Base-by-base conservation (phyloP, 2,888 invertebrate genomes). In the Zaprionus obscuricornis region DNA sequence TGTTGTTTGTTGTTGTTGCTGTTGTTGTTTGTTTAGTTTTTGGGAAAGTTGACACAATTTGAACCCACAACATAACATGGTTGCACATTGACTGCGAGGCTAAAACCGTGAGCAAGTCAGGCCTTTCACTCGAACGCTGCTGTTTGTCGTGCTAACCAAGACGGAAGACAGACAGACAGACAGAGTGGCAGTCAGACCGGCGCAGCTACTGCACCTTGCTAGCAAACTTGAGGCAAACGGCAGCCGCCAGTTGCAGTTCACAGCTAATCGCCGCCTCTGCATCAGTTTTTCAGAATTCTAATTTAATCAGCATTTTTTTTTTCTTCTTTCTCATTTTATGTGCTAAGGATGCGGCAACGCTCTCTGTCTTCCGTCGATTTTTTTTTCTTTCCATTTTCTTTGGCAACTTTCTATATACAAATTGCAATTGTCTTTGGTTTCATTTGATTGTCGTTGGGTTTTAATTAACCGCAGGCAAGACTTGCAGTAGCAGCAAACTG, bases 1-100 rank as follows among this genome's bases (percentile, higher is more conserved):
- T 24, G 8, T 37, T 3, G 22, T 14, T 49, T 10, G 11, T 27
- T 36, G 42, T 31, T 18, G n/a, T 31, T 2, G 7, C 24, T 29
- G 11, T 39, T 20, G 13, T 24, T 37, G 14, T 40, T 29, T 42
- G n/a, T 42, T 37, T 22, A 10, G 17, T 22, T 33, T 56, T 58
- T 56, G 83, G 72, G 81, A 85, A 79, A 83, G 81, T 85, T 81
- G 81, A 83, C 81, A 81, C 70, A 85, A 63, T 85, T 79, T 82
- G 67, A 65, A 67, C 78, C 47, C 64, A 33, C 39, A 59, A 55
- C 67, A 57, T 49, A 42, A 20, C n/a, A n/a, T n/a, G n/a, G n/a
- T n/a, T 18, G 11, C 17, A 45, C 55, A 37, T 49, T 36, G 49
- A 29, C 42, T 39, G 16, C 11, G 27, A 46, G 77, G 69, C 74